Percentiles rank a stretch among this genome's conserved stretches.
Conservation (phyloP, 2,888 invertebrate genomes). For the Schizotus pectinicornis region DNA sequence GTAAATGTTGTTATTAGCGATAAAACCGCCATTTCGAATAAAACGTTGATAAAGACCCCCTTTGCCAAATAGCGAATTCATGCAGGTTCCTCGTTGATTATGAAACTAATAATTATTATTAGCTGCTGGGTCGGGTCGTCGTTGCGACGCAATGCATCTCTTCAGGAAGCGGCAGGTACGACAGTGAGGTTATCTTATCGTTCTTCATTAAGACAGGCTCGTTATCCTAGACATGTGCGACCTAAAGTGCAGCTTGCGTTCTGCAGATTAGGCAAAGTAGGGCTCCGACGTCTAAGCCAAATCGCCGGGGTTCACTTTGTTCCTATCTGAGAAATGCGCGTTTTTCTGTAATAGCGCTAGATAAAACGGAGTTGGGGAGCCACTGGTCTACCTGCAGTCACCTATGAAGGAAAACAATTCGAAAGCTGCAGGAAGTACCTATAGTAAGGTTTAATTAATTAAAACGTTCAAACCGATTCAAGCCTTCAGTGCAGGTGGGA, state of each 20-base stretch:
- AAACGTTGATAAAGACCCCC: conserved; percentile 20
- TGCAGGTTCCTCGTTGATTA: conserved; percentile 15
- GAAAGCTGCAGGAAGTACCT: no score
- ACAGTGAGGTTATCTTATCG: conserved; percentile 36
- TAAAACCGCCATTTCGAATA: conserved; percentile 47
- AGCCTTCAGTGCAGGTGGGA: no score
- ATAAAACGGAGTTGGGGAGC: no score
- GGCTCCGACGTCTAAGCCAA: conserved; percentile 7
- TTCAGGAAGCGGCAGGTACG: conserved; percentile 5
- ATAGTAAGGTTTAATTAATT: no score
- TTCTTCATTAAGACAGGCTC: conserved; percentile 35
- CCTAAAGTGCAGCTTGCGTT: conserved; percentile 40
- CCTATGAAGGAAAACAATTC: no score
- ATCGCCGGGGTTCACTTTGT: neutral
- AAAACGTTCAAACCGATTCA: no score
- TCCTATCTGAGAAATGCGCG: conserved; percentile 15
- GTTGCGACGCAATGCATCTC: neutral
- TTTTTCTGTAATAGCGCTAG: neutral
- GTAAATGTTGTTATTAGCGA: conserved; percentile 47
- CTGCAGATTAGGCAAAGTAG: conserved; percentile 18
- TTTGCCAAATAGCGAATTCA: conserved; percentile 12
- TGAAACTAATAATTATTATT: neutral
- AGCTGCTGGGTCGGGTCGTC: no score
- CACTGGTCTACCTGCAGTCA: conserved; percentile 10
- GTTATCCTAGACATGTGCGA: conserved; percentile 42